phyloP scores from a whole-genome alignment of 2,797 vertebrate species.

The Benthosema pterotum region DNA sequence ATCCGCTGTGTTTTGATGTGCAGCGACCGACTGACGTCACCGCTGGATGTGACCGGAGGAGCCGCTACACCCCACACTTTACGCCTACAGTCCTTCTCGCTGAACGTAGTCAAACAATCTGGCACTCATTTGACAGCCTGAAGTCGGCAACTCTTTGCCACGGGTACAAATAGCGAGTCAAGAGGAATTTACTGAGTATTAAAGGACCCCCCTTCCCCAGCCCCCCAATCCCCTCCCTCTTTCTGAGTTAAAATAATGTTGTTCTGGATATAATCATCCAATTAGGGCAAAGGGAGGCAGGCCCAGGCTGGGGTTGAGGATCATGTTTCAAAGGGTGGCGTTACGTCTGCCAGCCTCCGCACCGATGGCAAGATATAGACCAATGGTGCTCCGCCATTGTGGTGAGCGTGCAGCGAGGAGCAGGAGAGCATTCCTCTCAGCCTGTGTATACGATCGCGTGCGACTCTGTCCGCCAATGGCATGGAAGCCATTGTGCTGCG shows the following conservation, averaged over 20 bases:
- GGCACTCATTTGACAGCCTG: constrained; percentile 62
- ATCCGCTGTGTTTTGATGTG: constrained; percentile 36
- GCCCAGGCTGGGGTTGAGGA: constrained; percentile 77
- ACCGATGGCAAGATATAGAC: constrained; percentile 75
- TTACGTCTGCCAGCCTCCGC: constrained; percentile 76
- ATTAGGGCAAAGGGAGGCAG: constrained; percentile 77
- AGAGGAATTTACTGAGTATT: constrained; percentile 75
- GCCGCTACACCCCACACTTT: constrained; percentile 26
- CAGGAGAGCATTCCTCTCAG: constrained; percentile 59
- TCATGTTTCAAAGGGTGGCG: constrained; percentile 86
- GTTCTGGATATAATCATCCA: constrained; percentile 88
- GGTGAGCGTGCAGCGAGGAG: constrained; percentile 42
- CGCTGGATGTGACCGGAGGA: constrained; percentile 17
- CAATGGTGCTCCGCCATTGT: constrained; percentile 49
- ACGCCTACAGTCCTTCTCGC: constrained; percentile 25
- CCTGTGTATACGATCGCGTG: constrained; percentile 57
- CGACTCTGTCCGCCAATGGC: constrained; percentile 45
- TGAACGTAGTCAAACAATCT: constrained; percentile 51
- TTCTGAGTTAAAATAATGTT: constrained; percentile 84
- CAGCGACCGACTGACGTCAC: constrained; percentile 28
- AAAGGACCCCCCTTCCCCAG: constrained; percentile 60
- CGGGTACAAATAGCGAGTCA: constrained; percentile 73
- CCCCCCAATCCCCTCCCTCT: constrained; percentile 33
- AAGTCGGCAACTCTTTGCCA: constrained; percentile 66
- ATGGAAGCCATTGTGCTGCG: constrained; percentile 51